Evolutionary conservation across 2,888 invertebrate genomes (phyloP), one percentile per base, ranked within the genome.

Genomic region (Drosophila fulvimacula): DNA sequence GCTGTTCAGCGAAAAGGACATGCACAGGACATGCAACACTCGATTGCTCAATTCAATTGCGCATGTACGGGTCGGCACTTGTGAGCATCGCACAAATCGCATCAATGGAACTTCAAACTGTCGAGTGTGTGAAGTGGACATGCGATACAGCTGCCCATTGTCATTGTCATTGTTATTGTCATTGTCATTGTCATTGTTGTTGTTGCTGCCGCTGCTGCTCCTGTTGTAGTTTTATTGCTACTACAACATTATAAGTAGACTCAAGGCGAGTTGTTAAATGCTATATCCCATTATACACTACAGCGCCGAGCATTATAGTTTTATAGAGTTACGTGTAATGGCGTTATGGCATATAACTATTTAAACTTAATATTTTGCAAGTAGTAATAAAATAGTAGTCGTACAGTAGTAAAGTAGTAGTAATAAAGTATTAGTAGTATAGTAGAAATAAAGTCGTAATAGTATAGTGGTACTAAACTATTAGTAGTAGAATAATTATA

Each of bases 111-210:
- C 60, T 73, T 48, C 46, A 67, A 48, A 60, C 46, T 73, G 68
- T 73, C 68, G 19, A 73, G 42, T 73, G 42, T 53, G 19, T 61
- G 39, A 58, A 73, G 55, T 74, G 75, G 52, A 46, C 56, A 73
- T 56, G 36, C 41, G 48, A 34, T 52, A 55, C 53, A 15, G 53
- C 52, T 38, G 46, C 38, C 65, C 67, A 48, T 71, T 72, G 48
- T 52, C 30, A 38, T 44, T 56, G 32, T 69, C 27, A 44, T 19
- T 38, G 32, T 44, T 4, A 42, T 59, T 39, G 27, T 34, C 11
- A 17, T 57, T 64, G 52, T 55, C 7, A 11, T 17, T 19, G 17
- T 36, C 24, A 32, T 15, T 30, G 15, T 24, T 30, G 27, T 36
- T 27, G 44, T 46, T 49, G 17, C n/a, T n/a, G n/a, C 15, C 19